Conservation (phyloP, 1,140 invertebrate species). For the Artemia franciscana region DNA sequence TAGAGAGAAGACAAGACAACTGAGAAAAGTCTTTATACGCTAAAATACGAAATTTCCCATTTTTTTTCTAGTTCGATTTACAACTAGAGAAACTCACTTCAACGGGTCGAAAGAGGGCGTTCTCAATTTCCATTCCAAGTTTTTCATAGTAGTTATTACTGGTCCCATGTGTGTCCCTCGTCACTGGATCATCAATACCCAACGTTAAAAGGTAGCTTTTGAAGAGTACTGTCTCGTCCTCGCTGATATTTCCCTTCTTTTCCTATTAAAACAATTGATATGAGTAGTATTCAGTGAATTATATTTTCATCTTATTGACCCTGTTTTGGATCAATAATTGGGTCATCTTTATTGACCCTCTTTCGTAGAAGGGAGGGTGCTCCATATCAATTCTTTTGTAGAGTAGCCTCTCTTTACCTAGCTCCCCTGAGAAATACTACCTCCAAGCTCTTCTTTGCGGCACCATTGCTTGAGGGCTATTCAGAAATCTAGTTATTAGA, state of each 20-base stretch:
- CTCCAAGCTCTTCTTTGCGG: too few relatives aligned
- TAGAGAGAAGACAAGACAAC: neutral
- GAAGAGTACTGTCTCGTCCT: conserved; percentile 89
- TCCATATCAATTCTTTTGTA: too few relatives aligned
- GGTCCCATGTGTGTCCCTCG: conserved; percentile 60
- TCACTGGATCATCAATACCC: conserved; percentile 91
- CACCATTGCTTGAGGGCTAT: too few relatives aligned
- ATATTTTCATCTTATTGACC: too few relatives aligned
- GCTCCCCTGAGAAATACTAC: too few relatives aligned
- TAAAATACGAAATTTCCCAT: conserved; percentile 1
- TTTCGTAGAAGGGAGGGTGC: too few relatives aligned
- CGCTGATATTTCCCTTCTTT: conserved; percentile 81
- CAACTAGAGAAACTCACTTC: conserved; percentile 32
- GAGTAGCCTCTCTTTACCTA: too few relatives aligned
- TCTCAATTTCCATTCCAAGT: conserved; percentile 61
- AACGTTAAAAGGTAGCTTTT: conserved; percentile 88
- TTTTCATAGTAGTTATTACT: conserved; percentile 67
- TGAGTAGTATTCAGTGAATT: too few relatives aligned
- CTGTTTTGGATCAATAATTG: too few relatives aligned
- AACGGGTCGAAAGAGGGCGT: conserved; percentile 54
- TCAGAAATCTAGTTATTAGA: too few relatives aligned
- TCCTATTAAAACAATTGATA: too few relatives aligned
- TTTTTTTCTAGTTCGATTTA: neutral
- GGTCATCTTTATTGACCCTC: too few relatives aligned
- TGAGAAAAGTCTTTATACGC: neutral